Conservation (phyloP, 2,888 invertebrate genomes). For the Chrysolina americana region DNA sequence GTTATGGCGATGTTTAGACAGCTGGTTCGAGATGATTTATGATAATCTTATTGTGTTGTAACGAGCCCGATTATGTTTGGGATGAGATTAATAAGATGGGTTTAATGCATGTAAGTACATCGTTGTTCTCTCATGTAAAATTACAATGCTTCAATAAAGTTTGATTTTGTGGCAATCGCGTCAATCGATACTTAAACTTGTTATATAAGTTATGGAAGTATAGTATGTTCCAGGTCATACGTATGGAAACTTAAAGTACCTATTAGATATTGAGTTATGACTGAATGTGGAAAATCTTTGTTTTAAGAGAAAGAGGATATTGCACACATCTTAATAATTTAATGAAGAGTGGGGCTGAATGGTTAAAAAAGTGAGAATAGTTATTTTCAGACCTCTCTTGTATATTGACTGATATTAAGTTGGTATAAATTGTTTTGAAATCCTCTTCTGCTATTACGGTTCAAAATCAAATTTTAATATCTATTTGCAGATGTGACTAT, state of each 20-base stretch:
- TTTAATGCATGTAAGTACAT: constrained; percentile 47
- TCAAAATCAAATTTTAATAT: too few relatives aligned
- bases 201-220: background rate
- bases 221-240: background rate
- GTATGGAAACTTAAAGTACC: background rate
- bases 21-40: constrained; percentile 61
- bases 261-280: too few relatives aligned
- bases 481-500: too few relatives aligned
- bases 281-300: too few relatives aligned
- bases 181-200: background rate
- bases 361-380: too few relatives aligned
- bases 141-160: constrained; percentile 19
- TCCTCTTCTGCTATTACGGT: too few relatives aligned
- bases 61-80: constrained; percentile 57
- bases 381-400: too few relatives aligned
- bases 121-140: constrained; percentile 38
- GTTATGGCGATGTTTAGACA: constrained; percentile 57
- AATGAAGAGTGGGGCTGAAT: too few relatives aligned
- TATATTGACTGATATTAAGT: too few relatives aligned
- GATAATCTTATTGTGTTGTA: constrained; percentile 61
- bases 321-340: too few relatives aligned
- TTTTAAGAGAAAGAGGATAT: too few relatives aligned
- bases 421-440: too few relatives aligned
- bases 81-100: constrained; percentile 52
- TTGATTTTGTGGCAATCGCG: constrained; percentile 25